Percentiles rank a stretch among this genome's conserved stretches.
phyloP scores from a whole-genome alignment of 2,888 invertebrate genomes.

The Chloromyia formosa region DNA sequence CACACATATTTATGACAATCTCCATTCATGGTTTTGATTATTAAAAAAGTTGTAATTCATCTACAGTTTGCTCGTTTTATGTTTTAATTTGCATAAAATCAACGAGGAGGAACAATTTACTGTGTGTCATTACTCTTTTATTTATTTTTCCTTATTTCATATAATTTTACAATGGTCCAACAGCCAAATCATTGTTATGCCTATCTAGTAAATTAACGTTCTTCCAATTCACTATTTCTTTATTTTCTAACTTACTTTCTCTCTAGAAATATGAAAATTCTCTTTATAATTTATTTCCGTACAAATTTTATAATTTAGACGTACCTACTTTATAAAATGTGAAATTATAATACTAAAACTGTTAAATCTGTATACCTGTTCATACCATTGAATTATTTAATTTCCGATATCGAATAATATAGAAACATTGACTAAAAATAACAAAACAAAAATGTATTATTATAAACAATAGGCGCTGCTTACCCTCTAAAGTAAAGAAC shows the following conservation, averaged over 20 bases:
- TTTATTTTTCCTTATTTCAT: background rate
- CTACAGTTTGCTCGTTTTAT: too few species aligned
- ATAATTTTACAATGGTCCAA: constrained; percentile 21
- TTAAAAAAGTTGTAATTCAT: background rate
- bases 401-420: too few species aligned
- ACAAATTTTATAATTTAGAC: background rate
- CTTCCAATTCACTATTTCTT: background rate
- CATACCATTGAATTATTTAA: too few species aligned
- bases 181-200: constrained; percentile 32
- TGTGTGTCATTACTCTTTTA: background rate
- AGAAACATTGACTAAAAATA: too few species aligned
- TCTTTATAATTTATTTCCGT: background rate
- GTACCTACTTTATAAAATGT: background rate
- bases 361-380: too few species aligned
- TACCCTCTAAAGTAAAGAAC: constrained; percentile 44
- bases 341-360: background rate
- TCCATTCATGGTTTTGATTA: too few species aligned
- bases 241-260: constrained; percentile 3
- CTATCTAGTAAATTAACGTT: constrained; percentile 22
- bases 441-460: background rate
- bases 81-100: background rate
- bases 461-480: constrained; percentile 31
- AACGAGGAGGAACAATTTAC: constrained; percentile 29
- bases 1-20: too few species aligned
- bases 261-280: background rate